These are phyloP conservation scores for Omphaloscelis lunosa DNA, from an alignment of 2,888 invertebrate species.

Conservation along the genomic window DNA sequence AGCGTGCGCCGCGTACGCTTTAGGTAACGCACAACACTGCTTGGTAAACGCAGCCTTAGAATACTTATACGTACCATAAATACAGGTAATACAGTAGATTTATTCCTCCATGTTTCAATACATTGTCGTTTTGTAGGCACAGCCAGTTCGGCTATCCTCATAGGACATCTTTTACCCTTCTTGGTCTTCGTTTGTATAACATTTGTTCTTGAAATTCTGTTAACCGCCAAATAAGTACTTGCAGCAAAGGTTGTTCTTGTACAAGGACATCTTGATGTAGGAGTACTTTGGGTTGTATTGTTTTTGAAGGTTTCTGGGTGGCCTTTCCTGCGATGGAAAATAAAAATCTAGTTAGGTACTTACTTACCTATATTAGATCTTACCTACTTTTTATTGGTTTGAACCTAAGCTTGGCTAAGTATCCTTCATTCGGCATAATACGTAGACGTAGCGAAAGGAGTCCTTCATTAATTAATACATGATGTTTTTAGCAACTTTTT, in stretches of 20 bases:
- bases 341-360: constrained; percentile 2
- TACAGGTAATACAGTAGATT: constrained; percentile 76
- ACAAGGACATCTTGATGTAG: constrained; percentile 14
- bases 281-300: neutral
- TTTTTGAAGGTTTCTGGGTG: neutral
- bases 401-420: neutral
- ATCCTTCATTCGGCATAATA: neutral
- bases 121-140: constrained; percentile 84
- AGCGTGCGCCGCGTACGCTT: too few relatives aligned
- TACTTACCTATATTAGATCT: neutral
- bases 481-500: too few relatives aligned
- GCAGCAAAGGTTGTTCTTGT: neutral
- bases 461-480: too few relatives aligned
- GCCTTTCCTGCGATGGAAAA: constrained; percentile 30
- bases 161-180: constrained; percentile 71
- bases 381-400: neutral
- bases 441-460: neutral
- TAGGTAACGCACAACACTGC: neutral
- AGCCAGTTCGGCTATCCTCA: constrained; percentile 83
- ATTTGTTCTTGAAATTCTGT: constrained; percentile 3
- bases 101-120: constrained; percentile 83
- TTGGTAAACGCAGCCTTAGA: neutral
- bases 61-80: constrained; percentile 75
- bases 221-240: constrained; percentile 2
- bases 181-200: constrained; percentile 31